phyloP scores from a whole-genome alignment of 2,113 vertebrate genomes.

The Amphiprion percula region DNA sequence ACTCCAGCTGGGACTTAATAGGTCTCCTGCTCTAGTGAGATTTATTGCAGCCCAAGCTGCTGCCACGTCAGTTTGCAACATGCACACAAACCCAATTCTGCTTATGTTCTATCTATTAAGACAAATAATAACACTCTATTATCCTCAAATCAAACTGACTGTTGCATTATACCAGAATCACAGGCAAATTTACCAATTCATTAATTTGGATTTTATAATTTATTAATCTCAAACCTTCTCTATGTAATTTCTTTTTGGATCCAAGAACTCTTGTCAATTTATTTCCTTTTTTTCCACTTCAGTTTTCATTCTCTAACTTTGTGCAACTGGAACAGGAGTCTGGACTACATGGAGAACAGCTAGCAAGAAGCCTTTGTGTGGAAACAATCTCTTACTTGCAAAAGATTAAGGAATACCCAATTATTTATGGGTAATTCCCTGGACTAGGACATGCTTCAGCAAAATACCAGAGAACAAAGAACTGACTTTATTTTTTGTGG shows the following conservation, averaged over 20 bases:
- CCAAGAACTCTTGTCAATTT: background rate
- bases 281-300: background rate
- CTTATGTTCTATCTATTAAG: background rate
- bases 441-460: background rate
- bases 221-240: background rate
- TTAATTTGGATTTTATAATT: background rate
- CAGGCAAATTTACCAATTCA: background rate
- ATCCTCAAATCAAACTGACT: background rate
- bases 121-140: background rate
- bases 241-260: background rate
- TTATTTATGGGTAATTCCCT: background rate
- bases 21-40: constrained; percentile 56
- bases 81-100: background rate
- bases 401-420: background rate
- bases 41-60: constrained; percentile 53
- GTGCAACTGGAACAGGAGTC: background rate
- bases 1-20: constrained; percentile 58
- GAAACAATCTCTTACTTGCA: background rate
- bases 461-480: background rate
- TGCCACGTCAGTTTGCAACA: constrained; percentile 53
- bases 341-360: background rate
- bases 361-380: background rate
- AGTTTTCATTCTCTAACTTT: background rate
- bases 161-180: background rate
- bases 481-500: background rate